Evolutionary conservation across 2,113 vertebrate genomes (phyloP).

Genomic region (Paramisgurnus dabryanus): DNA sequence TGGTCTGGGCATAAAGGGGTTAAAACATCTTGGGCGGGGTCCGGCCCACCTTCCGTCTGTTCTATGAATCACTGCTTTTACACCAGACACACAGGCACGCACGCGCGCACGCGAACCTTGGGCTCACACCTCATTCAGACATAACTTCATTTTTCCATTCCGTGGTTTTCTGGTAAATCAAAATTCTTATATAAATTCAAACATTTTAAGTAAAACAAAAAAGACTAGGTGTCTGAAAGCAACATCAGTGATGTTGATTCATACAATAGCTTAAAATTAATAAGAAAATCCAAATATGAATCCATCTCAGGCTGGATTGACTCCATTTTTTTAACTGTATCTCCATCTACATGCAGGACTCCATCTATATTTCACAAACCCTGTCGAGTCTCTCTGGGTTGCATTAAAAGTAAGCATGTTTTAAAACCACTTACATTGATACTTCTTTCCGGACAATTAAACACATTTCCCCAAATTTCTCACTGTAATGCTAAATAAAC

Average conservation of each 20-base stretch:
- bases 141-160: slow-evolving; percentile 36
- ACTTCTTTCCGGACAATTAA: too few relatives aligned
- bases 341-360: background rate
- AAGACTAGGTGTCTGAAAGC: slow-evolving; percentile 33
- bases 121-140: slow-evolving; percentile 24
- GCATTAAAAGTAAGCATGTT: too few relatives aligned
- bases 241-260: slow-evolving; percentile 26
- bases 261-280: background rate
- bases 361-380: too few relatives aligned
- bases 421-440: too few relatives aligned
- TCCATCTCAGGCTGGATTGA: background rate
- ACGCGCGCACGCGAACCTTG: background rate
- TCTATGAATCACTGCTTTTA: slow-evolving; percentile 12
- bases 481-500: background rate
- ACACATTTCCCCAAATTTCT: background rate
- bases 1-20: slow-evolving; percentile 24
- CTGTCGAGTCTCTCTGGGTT: too few relatives aligned
- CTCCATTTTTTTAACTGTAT: background rate
- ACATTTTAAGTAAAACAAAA: background rate
- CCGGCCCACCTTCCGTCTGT: slow-evolving; percentile 45
- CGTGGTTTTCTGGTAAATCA: slow-evolving; percentile 34
- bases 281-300: background rate
- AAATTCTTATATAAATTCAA: slow-evolving; percentile 19
- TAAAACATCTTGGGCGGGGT: slow-evolving; percentile 18
- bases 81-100: background rate